A percentile compares a stretch with the other conserved stretches of the same genome.
Conservation (phyloP, 1,140 invertebrate genomes). For the Trypoxylus dichotomus region DNA sequence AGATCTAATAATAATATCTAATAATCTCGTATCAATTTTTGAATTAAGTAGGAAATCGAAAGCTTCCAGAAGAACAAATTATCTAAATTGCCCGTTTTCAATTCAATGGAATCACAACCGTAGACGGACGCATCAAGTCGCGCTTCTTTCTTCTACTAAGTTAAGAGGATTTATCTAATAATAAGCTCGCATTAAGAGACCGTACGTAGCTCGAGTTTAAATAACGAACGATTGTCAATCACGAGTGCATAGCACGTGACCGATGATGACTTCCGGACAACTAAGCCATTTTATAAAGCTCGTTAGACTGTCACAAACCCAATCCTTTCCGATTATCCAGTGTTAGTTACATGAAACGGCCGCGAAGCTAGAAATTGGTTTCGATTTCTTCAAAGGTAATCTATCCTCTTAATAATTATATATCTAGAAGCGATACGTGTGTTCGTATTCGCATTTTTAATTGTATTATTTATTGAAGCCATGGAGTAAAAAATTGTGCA, state of each 20-base stretch:
- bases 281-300: constrained; percentile 31
- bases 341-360: constrained; percentile 27
- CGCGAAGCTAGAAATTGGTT: constrained; percentile 23
- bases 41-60: background rate
- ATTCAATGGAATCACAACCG: background rate
- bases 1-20: too few species aligned
- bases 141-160: background rate
- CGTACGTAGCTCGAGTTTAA: constrained; percentile 22
- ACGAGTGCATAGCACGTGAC: constrained; percentile 34
- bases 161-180: constrained; percentile 16
- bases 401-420: constrained; percentile 35
- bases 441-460: constrained; percentile 38
- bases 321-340: constrained; percentile 32
- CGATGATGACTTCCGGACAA: constrained; percentile 34
- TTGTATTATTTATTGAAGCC: constrained; percentile 37
- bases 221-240: constrained; percentile 33
- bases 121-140: background rate
- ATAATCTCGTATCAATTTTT: too few species aligned
- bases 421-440: constrained; percentile 34
- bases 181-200: constrained; percentile 8
- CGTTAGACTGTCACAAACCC: constrained; percentile 31
- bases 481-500: background rate
- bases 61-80: background rate
- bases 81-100: background rate
- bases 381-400: constrained; percentile 26